phyloP scores from a whole-genome alignment of 2,113 vertebrate genomes.

The Nesospiza acunhae region DNA sequence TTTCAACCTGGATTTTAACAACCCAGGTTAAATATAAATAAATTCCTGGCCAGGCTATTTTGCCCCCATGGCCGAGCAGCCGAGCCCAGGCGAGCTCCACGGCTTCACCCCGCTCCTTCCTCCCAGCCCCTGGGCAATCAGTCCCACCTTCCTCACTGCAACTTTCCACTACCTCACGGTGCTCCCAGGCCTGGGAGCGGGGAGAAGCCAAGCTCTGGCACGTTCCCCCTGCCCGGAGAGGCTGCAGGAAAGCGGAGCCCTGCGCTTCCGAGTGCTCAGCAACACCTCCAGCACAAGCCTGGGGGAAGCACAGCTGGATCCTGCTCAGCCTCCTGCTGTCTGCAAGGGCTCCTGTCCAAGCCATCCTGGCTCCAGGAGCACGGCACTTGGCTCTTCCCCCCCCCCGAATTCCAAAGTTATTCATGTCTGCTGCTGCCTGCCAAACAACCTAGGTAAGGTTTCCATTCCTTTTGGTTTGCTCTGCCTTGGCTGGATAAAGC shows the following conservation, averaged over 20 bases:
- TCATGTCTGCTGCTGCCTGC: neutral
- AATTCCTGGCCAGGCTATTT: neutral
- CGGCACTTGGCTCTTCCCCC: neutral
- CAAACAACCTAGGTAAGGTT: slow-evolving; percentile 23
- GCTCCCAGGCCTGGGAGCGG: neutral
- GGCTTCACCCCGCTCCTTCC: neutral
- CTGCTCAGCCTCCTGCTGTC: neutral
- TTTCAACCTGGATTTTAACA: neutral
- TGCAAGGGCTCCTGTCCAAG: neutral
- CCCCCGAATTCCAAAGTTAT: slow-evolving; percentile 12
- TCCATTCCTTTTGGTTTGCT: neutral
- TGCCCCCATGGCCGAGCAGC: accelerated
- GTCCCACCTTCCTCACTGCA: neutral
- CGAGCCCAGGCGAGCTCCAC: neutral
- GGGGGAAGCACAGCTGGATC: neutral
- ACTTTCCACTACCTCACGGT: neutral
- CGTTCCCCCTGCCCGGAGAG: neutral
- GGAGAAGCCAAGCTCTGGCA: neutral
- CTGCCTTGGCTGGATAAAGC: neutral
- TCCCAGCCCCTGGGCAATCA: neutral
- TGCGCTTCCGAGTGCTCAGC: neutral
- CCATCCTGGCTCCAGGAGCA: neutral
- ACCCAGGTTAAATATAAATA: neutral
- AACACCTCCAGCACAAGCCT: neutral
- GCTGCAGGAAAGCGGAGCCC: accelerated